A percentile compares a stretch with the other conserved stretches of the same genome.
These are phyloP conservation scores for Stenchaetothrips biformis DNA, from an alignment of 2,888 invertebrate genomes.

Conservation along the genomic window DNA sequence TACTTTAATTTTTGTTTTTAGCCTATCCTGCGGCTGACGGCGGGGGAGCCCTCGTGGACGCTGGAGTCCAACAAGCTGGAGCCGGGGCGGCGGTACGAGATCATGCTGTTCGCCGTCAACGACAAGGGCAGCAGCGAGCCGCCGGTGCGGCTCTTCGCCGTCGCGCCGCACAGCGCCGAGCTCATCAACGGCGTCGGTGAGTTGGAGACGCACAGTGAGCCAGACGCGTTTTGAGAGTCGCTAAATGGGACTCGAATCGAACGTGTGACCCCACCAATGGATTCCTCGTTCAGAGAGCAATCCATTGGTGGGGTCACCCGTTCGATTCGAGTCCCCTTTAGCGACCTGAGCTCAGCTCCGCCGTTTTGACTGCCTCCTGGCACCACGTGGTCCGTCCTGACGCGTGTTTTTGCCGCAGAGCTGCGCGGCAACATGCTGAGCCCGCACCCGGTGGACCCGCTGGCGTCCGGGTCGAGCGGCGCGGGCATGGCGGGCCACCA, in stretches of 20 bases:
- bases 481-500: background rate
- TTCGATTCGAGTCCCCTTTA: too few relatives aligned
- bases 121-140: conserved; percentile 71
- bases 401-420: background rate
- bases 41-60: conserved; percentile 59
- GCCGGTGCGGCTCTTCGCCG: conserved; percentile 53
- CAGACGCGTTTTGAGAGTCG: too few relatives aligned
- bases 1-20: too few relatives aligned
- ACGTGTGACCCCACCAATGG: too few relatives aligned
- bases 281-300: too few relatives aligned
- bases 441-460: background rate
- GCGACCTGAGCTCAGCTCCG: too few relatives aligned
- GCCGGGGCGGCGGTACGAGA: conserved; percentile 71
- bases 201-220: background rate
- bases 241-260: too few relatives aligned
- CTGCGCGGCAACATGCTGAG: conserved; percentile 4
- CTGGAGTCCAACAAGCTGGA: conserved; percentile 59
- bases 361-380: too few relatives aligned
- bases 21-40: too few relatives aligned
- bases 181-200: conserved; percentile 17
- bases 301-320: too few relatives aligned
- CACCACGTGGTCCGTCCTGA: too few relatives aligned
- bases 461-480: background rate
- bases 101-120: conserved; percentile 76
- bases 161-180: conserved; percentile 2